Evolutionary conservation across 2,797 vertebrate genomes (phyloP), one percentile per base, ranked within the genome.

Genomic region (Dromococcyx pavoninus): DNA sequence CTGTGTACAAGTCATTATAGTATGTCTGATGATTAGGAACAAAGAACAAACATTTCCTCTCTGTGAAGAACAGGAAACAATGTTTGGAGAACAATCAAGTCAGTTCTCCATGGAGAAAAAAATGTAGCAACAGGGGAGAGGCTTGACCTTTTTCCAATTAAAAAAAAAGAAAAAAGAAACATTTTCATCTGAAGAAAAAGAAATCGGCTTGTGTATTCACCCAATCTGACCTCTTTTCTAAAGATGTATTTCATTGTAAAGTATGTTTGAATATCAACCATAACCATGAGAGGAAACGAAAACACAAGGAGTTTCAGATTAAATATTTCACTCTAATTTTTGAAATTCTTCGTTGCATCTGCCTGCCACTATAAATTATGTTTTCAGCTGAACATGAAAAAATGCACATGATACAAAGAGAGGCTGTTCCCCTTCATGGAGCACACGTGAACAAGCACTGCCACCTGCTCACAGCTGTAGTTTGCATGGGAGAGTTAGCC

Each of bases 1-100:
- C 44, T 73, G 30, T 94, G 91, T 86, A 48, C 57, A 78, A 86
- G 80, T 66, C 74, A 72, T 95, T 94, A 89, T 71, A 91, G 58
- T 87, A 80, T 86, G 86, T 75, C 74, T 94, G 86, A 81, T 86
- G 92, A 86, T 64, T 93, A 94, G 81, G 91, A 95, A 93, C 90
- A 95, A 96, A 83, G 82, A 92, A 95, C 88, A 97, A 97, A 95
- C 80, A 97, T 95, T 97, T 97, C 95, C 91, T 71, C 41, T 95
- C 71, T 74, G 32, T 57, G 74, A 92, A 95, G 57, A 87, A 73
- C 86, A 96, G 94, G 93, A 96, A 97, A 93, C 81, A 95, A 88
- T 95, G 95, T 75, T 77, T 82, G 92, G 89, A 93, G 67, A 92
- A 95, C 91, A 95, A 87, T 85, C 93, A 96, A 97, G 92, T 81